Conservation (phyloP, 2,113 vertebrate genomes). For the Martes martes region DNA sequence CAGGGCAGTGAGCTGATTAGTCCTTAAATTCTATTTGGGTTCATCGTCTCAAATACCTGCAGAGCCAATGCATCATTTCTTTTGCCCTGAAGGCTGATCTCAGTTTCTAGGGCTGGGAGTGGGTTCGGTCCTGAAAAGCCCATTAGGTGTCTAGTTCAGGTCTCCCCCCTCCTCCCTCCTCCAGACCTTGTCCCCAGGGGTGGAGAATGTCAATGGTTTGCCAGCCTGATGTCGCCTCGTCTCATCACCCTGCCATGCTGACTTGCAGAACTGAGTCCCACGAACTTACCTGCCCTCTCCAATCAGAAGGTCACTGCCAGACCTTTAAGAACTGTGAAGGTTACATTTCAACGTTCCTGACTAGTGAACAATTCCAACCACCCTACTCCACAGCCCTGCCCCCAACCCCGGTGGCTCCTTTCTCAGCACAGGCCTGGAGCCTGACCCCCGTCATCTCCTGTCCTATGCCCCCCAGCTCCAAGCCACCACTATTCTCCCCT, state of each 20-base stretch:
- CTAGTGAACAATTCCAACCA: not conserved
- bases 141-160: not conserved
- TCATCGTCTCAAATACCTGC: not conserved
- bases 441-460: not conserved
- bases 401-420: not conserved
- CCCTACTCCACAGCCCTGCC: not conserved
- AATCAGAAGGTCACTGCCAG: not conserved
- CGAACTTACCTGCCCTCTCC: not conserved
- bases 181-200: not conserved
- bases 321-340: not conserved
- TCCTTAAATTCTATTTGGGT: not conserved
- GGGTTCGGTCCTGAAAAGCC: not conserved
- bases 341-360: not conserved
- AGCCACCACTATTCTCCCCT: rapidly evolving
- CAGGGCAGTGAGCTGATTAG: rapidly evolving
- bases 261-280: not conserved
- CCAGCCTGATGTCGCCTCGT: not conserved
- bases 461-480: rapidly evolving
- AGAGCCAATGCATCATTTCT: not conserved
- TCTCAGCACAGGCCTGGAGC: no score
- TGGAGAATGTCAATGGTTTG: not conserved
- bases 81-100: no score
- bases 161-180: not conserved
- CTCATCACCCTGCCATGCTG: not conserved
- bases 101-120: not conserved